Percentiles rank a stretch among this genome's conserved stretches.
These are phyloP conservation scores for Noctua fimbriata DNA, from an alignment of 2,888 invertebrate genomes.

Conservation along the genomic window DNA sequence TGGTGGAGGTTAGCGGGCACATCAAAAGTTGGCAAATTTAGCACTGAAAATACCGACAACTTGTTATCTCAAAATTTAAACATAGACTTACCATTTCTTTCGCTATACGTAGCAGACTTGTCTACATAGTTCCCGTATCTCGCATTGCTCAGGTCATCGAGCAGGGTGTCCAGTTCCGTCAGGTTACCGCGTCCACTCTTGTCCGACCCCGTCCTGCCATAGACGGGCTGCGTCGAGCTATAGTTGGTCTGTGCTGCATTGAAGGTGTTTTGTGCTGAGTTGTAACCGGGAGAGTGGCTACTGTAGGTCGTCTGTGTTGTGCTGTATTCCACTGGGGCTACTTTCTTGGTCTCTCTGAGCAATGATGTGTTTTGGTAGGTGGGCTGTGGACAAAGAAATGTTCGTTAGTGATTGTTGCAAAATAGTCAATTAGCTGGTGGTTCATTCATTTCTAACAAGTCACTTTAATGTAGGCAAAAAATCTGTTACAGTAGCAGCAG, in stretches of 20 bases:
- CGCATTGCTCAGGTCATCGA: conserved; percentile 97
- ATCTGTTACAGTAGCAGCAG: not conserved
- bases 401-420: not conserved
- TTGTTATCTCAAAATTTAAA: not conserved
- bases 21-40: too few relatives aligned
- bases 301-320: conserved; percentile 72
- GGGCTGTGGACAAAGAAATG: conserved; percentile 88
- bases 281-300: conserved; percentile 74
- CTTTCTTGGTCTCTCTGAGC: conserved; percentile 70
- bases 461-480: not conserved
- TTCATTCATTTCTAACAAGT: not conserved
- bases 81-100: conserved; percentile 80
- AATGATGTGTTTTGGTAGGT: conserved; percentile 91
- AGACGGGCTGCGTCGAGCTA: conserved; percentile 70
- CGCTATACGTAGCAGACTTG: conserved; percentile 76
- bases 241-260: conserved; percentile 42
- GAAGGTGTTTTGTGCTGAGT: conserved; percentile 48
- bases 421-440: not conserved
- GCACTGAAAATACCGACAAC: too few relatives aligned
- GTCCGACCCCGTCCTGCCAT: conserved; percentile 80
- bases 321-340: conserved; percentile 82
- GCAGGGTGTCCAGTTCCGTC: conserved; percentile 96
- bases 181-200: conserved; percentile 92
- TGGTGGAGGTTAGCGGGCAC: too few relatives aligned
- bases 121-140: conserved; percentile 87